Evolutionary conservation across 64 coral and sea anemone species (phyloP).

Genomic region (Dendrophyllia cribrosa): DNA sequence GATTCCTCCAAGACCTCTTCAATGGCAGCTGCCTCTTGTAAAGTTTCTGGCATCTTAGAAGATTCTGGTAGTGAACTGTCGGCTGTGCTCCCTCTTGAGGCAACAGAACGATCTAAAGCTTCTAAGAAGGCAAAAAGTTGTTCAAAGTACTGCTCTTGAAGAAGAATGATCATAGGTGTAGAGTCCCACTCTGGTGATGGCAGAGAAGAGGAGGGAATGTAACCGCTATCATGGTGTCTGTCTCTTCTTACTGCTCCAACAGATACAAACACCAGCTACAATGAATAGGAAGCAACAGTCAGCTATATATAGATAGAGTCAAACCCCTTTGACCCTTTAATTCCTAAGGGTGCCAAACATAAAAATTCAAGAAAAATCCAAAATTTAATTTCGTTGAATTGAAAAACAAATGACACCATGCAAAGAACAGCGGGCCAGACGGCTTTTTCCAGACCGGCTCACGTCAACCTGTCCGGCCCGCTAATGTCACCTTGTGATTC

Average conservation of each 20-base stretch:
- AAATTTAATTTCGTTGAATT: too few relatives aligned
- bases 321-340: too few relatives aligned
- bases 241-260: constrained; percentile 91
- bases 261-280: constrained; percentile 97
- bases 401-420: too few relatives aligned
- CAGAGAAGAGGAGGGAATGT: constrained; percentile 82
- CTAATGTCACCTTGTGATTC: too few relatives aligned
- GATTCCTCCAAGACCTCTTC: not conserved
- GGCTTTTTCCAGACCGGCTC: too few relatives aligned
- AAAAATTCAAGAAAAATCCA: too few relatives aligned
- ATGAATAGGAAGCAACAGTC: not conserved
- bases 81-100: constrained; percentile 13
- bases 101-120: constrained; percentile 78
- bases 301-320: not conserved
- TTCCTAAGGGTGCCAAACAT: too few relatives aligned
- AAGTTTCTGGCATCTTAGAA: not conserved
- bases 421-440: too few relatives aligned
- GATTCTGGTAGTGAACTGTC: not conserved
- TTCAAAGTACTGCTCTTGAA: constrained; percentile 84
- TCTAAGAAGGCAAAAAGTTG: constrained; percentile 91
- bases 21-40: not conserved
- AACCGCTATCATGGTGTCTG: constrained; percentile 71
- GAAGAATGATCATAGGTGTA: constrained; percentile 91
- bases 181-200: constrained; percentile 83
- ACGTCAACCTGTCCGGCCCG: too few relatives aligned